A percentile compares a stretch with the other conserved stretches of the same genome.
phyloP scores from a whole-genome alignment of 1,140 invertebrate genomes.

The Hetaerina americana region DNA sequence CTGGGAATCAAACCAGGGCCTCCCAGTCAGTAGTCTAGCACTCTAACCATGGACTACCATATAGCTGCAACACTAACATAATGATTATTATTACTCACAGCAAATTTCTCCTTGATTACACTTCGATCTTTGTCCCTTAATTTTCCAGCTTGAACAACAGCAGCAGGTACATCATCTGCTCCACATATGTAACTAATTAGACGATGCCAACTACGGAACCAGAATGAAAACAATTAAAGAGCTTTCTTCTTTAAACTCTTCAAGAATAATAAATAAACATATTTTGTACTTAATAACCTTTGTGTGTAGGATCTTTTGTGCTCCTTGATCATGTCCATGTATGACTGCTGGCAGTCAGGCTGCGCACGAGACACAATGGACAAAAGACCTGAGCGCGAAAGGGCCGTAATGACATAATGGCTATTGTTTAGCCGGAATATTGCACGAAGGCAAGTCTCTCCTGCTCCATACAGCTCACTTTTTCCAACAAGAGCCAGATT shows the following conservation, averaged over 20 bases:
- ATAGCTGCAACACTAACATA: too few relatives aligned
- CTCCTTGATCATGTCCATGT: constrained; percentile 62
- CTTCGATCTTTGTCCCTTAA: constrained; percentile 78
- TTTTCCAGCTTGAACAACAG: constrained; percentile 45
- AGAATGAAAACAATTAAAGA: constrained; percentile 9
- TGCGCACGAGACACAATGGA: constrained; percentile 65
- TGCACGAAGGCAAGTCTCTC: constrained; percentile 64
- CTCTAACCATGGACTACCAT: too few relatives aligned
- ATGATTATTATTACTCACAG: too few relatives aligned
- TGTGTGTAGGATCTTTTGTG: constrained; percentile 64
- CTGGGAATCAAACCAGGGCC: too few relatives aligned
- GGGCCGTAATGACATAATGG: constrained; percentile 80
- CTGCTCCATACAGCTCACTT: constrained; percentile 61
- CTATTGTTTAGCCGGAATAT: constrained; percentile 86
- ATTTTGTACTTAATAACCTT: constrained; percentile 36
- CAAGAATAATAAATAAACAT: constrained; percentile 10
- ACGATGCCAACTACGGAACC: constrained; percentile 61
- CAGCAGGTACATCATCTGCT: constrained; percentile 47
- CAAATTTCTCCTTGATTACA: constrained; percentile 87
- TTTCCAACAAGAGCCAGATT: constrained; percentile 72
- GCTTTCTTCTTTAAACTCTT: neutral
- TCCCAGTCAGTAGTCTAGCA: too few relatives aligned
- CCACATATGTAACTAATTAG: constrained; percentile 56
- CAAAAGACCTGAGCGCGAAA: constrained; percentile 69
- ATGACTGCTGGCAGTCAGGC: constrained; percentile 69